These are phyloP conservation scores for Vanacampus margaritifer DNA, from an alignment of 2,113 vertebrate genomes.

Conservation along the genomic window DNA sequence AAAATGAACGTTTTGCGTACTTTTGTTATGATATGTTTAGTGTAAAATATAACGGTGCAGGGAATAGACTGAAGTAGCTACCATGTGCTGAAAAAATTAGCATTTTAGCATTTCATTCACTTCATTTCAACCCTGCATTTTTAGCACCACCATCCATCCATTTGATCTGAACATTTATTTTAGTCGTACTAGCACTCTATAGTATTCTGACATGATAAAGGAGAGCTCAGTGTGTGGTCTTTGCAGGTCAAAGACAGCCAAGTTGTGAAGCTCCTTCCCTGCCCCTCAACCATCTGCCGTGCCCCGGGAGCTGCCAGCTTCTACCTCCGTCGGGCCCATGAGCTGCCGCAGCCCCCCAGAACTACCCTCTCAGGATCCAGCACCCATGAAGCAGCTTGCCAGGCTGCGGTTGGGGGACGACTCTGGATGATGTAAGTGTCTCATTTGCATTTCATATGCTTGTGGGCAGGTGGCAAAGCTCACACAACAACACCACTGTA, in stretches of 20 bases:
- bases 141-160: not conserved
- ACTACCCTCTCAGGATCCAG: constrained; percentile 19
- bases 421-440: constrained; percentile 14
- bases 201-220: constrained; percentile 19
- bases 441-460: constrained; percentile 6
- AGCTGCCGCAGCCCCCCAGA: constrained; percentile 31
- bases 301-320: constrained; percentile 65
- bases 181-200: constrained; percentile 6
- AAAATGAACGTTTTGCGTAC: not conserved
- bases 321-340: constrained; percentile 38
- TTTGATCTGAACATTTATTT: constrained; percentile 10
- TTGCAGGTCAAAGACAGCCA: constrained; percentile 60
- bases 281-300: constrained; percentile 68
- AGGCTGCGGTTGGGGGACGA: constrained; percentile 23
- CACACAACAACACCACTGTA: not conserved
- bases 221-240: constrained; percentile 14
- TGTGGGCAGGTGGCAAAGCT: constrained; percentile 1
- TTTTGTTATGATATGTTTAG: not conserved
- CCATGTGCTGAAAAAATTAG: no score
- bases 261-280: constrained; percentile 53
- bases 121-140: no score
- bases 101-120: no score
- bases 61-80: no score
- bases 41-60: not conserved
- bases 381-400: constrained; percentile 48